Evolutionary conservation across 2,113 vertebrate species (phyloP).

Genomic region (Serilophus lunatus): DNA sequence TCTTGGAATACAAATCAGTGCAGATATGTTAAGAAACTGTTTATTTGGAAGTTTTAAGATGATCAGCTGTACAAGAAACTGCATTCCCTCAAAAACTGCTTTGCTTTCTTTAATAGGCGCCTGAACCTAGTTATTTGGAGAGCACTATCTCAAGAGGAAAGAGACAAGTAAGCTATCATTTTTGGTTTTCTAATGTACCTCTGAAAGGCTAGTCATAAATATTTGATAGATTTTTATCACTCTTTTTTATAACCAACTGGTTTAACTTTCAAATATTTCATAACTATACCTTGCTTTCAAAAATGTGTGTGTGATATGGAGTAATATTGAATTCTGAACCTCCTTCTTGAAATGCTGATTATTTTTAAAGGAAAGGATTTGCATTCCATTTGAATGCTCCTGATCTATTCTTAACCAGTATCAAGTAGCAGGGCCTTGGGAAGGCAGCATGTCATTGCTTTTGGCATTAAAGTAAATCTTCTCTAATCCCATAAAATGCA

Average conservation of each 20-base stretch:
- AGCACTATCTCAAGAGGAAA: conserved; percentile 77
- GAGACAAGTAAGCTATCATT: conserved; percentile 73
- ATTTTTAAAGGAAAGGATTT: not conserved
- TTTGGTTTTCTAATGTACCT: not conserved
- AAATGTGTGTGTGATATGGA: not conserved
- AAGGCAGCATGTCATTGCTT: not conserved
- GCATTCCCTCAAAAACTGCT: not conserved
- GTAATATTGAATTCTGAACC: not conserved
- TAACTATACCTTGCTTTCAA: not conserved
- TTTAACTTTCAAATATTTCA: not conserved
- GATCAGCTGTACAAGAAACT: not conserved
- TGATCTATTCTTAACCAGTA: not conserved
- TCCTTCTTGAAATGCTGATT: not conserved
- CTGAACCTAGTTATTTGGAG: conserved; percentile 78
- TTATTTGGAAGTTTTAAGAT: conserved; percentile 15
- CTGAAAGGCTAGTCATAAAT: not conserved
- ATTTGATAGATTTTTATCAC: not conserved
- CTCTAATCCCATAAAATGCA: not conserved
- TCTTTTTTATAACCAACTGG: not conserved
- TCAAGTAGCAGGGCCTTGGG: not conserved
- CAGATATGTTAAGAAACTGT: not conserved
- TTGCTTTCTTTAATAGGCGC: conserved; percentile 69
- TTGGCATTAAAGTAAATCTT: not conserved
- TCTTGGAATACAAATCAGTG: conserved; percentile 33
- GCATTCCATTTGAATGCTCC: not conserved